A percentile compares a stretch with the other conserved stretches of the same genome.
These are phyloP conservation scores for Nipponacmea schrenckii DNA, from an alignment of 2,888 invertebrate species.

Conservation along the genomic window DNA sequence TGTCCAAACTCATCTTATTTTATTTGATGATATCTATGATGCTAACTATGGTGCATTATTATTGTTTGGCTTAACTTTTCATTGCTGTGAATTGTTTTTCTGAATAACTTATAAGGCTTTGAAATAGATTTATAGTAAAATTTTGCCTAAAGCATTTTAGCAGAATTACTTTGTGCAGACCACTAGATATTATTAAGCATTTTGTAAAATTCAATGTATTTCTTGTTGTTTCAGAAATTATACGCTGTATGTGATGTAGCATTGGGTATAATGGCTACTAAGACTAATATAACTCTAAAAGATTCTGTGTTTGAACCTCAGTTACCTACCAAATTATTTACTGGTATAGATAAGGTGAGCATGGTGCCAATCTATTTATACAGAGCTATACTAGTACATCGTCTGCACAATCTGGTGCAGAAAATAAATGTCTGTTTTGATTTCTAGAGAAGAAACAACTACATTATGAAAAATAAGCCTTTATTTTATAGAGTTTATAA, in stretches of 20 bases:
- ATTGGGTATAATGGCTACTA: conserved; percentile 87
- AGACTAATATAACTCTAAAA: conserved; percentile 87
- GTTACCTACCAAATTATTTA: conserved; percentile 73
- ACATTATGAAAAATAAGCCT: too few species aligned
- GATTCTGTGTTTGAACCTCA: conserved; percentile 78
- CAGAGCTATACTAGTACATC: not conserved
- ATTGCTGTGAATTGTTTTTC: too few species aligned
- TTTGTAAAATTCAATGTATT: conserved; percentile 11
- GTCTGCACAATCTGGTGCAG: not conserved
- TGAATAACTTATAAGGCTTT: too few species aligned
- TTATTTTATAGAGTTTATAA: too few species aligned
- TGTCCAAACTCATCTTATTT: not conserved
- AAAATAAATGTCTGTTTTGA: not conserved
- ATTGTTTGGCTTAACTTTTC: too few species aligned
- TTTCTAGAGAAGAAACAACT: too few species aligned
- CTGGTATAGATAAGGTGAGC: conserved; percentile 61
- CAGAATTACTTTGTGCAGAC: too few species aligned
- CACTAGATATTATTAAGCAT: conserved; percentile 5
- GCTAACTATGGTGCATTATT: too few species aligned
- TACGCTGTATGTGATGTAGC: conserved; percentile 97
- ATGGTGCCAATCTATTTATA: too few species aligned
- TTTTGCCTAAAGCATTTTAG: too few species aligned
- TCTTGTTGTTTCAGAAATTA: conserved; percentile 78
- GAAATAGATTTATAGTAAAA: too few species aligned
- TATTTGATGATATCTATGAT: too few species aligned